Conservation (phyloP, 2,888 invertebrate species). For the Lithophane leautieri region DNA sequence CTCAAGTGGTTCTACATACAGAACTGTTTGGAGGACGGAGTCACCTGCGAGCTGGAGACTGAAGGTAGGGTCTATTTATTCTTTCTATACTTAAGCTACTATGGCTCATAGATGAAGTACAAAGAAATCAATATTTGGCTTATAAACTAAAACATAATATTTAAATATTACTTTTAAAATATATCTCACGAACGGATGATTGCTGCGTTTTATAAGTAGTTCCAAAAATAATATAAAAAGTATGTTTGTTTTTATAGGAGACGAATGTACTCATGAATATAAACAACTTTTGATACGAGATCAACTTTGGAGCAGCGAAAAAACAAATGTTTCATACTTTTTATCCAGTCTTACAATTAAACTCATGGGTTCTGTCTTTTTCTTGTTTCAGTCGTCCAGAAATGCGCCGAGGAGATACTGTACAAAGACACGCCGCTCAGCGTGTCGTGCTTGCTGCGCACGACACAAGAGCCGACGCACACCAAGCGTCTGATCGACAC, state of each 20-base stretch:
- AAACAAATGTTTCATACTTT: neutral
- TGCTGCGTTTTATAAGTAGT: neutral
- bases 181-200: neutral
- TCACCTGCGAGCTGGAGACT: conserved; percentile 68
- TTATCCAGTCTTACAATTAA: neutral
- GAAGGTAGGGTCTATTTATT: conserved; percentile 67
- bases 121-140: neutral
- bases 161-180: neutral
- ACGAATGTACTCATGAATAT: neutral
- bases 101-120: neutral
- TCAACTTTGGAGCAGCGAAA: neutral
- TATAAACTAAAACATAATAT: neutral
- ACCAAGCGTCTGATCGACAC: conserved; percentile 42
- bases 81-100: neutral
- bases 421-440: conserved; percentile 80
- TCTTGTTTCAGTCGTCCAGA: conserved; percentile 76
- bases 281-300: neutral
- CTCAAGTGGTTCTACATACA: conserved; percentile 82
- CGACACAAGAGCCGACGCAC: conserved; percentile 46
- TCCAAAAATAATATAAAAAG: too few species aligned
- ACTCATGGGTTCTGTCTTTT: neutral
- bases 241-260: neutral
- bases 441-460: conserved; percentile 78
- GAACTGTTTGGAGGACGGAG: conserved; percentile 74
- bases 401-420: conserved; percentile 79